Percentiles rank a stretch among this genome's conserved stretches.
These are phyloP conservation scores for Rhinella marina DNA, from an alignment of 2,797 vertebrate species.

Conservation along the genomic window DNA sequence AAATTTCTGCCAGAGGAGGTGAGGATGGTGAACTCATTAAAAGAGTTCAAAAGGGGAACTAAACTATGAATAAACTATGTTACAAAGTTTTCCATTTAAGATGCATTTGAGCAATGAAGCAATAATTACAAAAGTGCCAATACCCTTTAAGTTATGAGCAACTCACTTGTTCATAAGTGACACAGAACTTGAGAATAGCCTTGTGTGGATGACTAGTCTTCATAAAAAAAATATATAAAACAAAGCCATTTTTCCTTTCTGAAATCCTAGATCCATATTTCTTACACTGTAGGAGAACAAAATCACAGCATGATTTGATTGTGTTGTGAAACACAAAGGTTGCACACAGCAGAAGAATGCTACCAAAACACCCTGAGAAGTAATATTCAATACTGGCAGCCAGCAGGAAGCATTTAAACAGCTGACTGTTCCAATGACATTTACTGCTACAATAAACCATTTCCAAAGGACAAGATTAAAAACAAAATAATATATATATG, in stretches of 20 bases:
- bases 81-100: neutral
- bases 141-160: neutral
- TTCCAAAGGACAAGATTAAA: conserved; percentile 63
- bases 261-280: conserved; percentile 58
- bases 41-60: too few species aligned
- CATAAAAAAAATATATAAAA: conserved; percentile 55
- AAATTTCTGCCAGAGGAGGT: too few species aligned
- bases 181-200: conserved; percentile 12
- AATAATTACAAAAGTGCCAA: neutral
- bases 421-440: conserved; percentile 61
- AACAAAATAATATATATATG: conserved; percentile 62
- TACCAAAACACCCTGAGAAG: conserved; percentile 57
- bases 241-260: conserved; percentile 51
- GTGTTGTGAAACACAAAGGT: conserved; percentile 62
- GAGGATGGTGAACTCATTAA: too few species aligned
- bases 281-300: conserved; percentile 61
- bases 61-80: too few species aligned
- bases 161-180: conserved; percentile 38
- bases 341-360: conserved; percentile 62
- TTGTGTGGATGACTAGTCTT: conserved; percentile 38
- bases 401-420: conserved; percentile 61
- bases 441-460: conserved; percentile 59
- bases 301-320: conserved; percentile 62
- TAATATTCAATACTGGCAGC: conserved; percentile 61
- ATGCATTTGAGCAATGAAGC: neutral